Base-by-base conservation (phyloP, 2,888 invertebrate species). In the Drosophila nigricruria region DNA sequence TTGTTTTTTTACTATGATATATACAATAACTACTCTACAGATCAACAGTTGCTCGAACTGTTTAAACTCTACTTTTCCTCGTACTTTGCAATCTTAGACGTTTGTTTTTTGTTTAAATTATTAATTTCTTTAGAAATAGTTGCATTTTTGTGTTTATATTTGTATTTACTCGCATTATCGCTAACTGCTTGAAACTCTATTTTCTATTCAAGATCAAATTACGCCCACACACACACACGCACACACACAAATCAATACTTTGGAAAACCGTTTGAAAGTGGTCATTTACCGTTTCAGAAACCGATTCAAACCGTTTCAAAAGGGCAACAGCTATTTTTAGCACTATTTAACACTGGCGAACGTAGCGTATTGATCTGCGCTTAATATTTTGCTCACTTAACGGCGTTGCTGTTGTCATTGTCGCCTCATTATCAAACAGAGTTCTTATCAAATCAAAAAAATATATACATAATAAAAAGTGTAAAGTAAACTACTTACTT, bases 401-500 rank as follows among this genome's bases (percentile, higher is more conserved):
- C 12, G 18, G 10, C 6, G 18, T 6, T 36, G 18, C 3, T 52
- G 34, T 25, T 38, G n/a, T 40, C 14, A 9, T 54, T 30, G 12
- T 18, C 27, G 54, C 42, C 56, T 42, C 58, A 75, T 78, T 78
- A 78, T 78, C 79, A 72, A 63, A 45, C 42, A n/a, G 42, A 30
- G 27, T 32, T 56, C 56, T 56, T 56, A 56, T 56, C 56, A 56
- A 56, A 56, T 23, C 42, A 32, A 56, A 45, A 58, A 36, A 66
- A 77, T 30, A 30, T 30, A 30, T 30, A 30, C 8, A 30, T 30
- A 30, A 23, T 10, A 45, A 45, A 70, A 73, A 70, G 70, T 70
- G 62, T 69, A 58, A 78, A 78, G 69, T 75, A 72, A 78, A 75
- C 63, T 75, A 75, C 74, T 76, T 60, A 67, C 59, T 57, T 65